A percentile compares a stretch with the other conserved stretches of the same genome.
Conservation (phyloP, 2,113 vertebrate genomes). For the Pelodiscus sinensis region DNA sequence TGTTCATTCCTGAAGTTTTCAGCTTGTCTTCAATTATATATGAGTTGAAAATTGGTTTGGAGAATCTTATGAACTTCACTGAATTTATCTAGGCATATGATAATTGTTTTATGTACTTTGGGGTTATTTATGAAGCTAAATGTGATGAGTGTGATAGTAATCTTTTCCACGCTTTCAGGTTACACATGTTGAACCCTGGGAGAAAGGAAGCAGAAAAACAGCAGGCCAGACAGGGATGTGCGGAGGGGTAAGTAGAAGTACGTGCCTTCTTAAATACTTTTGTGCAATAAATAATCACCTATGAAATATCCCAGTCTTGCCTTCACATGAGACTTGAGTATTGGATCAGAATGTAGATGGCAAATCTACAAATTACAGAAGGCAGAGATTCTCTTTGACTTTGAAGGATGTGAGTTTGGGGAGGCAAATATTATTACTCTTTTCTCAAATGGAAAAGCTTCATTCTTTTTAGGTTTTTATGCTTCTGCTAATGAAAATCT, state of each 20-base stretch:
- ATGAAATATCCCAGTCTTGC: background rate
- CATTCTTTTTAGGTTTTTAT: background rate
- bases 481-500: background rate
- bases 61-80: background rate
- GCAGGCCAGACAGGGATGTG: constrained; percentile 99
- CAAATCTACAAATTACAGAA: background rate
- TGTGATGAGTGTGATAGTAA: constrained; percentile 46
- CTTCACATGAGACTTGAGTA: background rate
- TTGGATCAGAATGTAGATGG: background rate
- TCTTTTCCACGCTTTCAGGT: constrained; percentile 81
- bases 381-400: background rate
- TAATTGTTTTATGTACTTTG: constrained; percentile 46
- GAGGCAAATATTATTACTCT: background rate
- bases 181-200: constrained; percentile 96
- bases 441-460: background rate
- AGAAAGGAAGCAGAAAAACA: constrained; percentile 98
- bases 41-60: background rate
- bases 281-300: constrained; percentile 31
- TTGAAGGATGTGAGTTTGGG: background rate
- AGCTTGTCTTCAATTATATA: background rate
- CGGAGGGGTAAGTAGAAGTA: constrained; percentile 99
- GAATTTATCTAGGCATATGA: background rate
- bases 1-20: background rate
- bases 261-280: constrained; percentile 89
- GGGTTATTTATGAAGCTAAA: background rate